Percentiles rank a stretch among this genome's conserved stretches.
Evolutionary conservation across 1,140 invertebrate species (phyloP).

Genomic region (Drosophila micromelanica): DNA sequence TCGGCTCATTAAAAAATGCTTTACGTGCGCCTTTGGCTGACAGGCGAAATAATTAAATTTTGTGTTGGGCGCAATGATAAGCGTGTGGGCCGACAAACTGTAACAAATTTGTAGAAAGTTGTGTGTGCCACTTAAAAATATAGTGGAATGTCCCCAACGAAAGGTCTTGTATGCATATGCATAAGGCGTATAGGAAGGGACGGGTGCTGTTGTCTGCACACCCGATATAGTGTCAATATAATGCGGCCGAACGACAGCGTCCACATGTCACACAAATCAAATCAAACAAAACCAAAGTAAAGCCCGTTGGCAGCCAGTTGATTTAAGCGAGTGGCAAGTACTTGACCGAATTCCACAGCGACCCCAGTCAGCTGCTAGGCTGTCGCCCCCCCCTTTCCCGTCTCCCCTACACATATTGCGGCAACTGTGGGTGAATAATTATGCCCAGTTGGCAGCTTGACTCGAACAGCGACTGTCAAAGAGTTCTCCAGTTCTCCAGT

Average conservation of each 20-base stretch:
- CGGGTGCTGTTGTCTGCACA: slow-evolving; percentile 22
- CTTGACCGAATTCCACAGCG: slow-evolving; percentile 74
- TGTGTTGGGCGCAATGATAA: slow-evolving; percentile 57
- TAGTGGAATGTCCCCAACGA: slow-evolving; percentile 1
- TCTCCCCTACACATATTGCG: background rate
- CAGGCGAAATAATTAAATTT: slow-evolving; percentile 79
- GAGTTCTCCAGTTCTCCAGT: slow-evolving; percentile 9
- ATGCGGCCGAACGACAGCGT: slow-evolving; percentile 62
- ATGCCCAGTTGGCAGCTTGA: slow-evolving; percentile 51
- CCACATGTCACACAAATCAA: slow-evolving; percentile 80
- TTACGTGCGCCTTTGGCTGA: slow-evolving; percentile 62
- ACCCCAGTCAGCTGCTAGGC: slow-evolving; percentile 4
- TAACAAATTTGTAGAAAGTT: slow-evolving; percentile 79
- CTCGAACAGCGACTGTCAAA: slow-evolving; percentile 35
- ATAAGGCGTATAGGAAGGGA: background rate
- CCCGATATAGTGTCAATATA: slow-evolving; percentile 76
- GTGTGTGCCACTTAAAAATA: slow-evolving; percentile 8
- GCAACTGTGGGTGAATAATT: slow-evolving; percentile 59
- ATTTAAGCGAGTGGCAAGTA: slow-evolving; percentile 59
- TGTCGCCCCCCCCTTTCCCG: background rate
- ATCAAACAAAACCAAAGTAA: slow-evolving; percentile 57
- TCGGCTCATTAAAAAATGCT: slow-evolving; percentile 75
- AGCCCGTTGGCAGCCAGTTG: slow-evolving; percentile 39
- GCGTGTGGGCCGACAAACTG: slow-evolving; percentile 58
- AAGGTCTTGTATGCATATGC: slow-evolving; percentile 51